Percentiles rank a stretch among this genome's conserved stretches.
Evolutionary conservation across 2,797 vertebrate species (phyloP).

Genomic region (Scomberomorus guttatus): DNA sequence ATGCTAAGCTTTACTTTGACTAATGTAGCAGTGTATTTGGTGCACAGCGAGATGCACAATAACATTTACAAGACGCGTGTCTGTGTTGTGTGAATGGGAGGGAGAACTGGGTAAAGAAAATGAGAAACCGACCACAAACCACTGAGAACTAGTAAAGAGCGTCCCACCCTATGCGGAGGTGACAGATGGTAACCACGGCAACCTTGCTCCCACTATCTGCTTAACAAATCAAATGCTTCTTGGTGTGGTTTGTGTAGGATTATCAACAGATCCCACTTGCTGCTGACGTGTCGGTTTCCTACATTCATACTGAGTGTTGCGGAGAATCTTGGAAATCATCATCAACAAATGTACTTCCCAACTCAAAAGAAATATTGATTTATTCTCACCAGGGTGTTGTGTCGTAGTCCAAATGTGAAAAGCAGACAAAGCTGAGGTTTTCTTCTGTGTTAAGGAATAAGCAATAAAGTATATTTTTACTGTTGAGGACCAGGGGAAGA

Average conservation of each 20-base stretch:
- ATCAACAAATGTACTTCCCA: not conserved
- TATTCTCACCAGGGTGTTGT: not conserved
- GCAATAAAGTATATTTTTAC: conserved; percentile 1
- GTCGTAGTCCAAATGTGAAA: not conserved
- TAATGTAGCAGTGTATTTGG: conserved; percentile 6
- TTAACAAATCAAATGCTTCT: conserved; percentile 9
- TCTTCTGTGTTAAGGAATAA: not conserved
- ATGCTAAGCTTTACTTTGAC: conserved; percentile 28
- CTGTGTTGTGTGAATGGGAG: conserved; percentile 26
- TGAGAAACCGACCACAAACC: conserved; percentile 24
- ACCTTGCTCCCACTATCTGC: conserved; percentile 34
- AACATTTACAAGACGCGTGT: too few relatives aligned
- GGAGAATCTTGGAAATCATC: not conserved
- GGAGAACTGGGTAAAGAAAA: not conserved
- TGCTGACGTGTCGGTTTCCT: not conserved
- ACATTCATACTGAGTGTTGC: not conserved
- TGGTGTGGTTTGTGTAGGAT: conserved; percentile 6
- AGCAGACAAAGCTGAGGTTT: not conserved
- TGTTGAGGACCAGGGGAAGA: not conserved
- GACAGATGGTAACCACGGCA: conserved; percentile 60
- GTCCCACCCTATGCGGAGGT: conserved; percentile 43
- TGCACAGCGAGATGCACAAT: conserved; percentile 9
- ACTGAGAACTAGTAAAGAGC: conserved; percentile 13
- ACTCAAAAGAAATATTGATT: not conserved
- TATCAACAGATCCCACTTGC: not conserved